Conservation (phyloP, 2,888 invertebrate genomes). For the Andrena minutula region DNA sequence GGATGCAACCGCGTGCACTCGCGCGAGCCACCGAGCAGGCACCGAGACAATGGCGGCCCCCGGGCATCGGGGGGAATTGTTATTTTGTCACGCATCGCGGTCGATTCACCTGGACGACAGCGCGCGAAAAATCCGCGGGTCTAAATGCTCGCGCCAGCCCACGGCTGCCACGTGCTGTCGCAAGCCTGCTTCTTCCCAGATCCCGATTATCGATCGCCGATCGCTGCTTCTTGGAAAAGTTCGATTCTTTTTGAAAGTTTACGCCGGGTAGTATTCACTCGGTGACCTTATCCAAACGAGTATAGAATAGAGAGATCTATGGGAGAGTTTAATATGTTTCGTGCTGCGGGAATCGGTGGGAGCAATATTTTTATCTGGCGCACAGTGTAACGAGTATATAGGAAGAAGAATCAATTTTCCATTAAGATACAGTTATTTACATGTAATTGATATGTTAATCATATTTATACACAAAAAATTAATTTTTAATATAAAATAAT, state of each 20-base stretch:
- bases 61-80: conserved; percentile 67
- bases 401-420: no score
- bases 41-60: conserved; percentile 67
- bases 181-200: conserved; percentile 7
- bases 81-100: conserved; percentile 74
- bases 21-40: conserved; percentile 37
- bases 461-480: no score
- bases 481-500: no score
- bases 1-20: conserved; percentile 75
- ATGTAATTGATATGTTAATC: no score
- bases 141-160: conserved; percentile 59
- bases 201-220: conserved; percentile 1
- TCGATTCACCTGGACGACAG: conserved; percentile 28
- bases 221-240: background rate
- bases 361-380: no score
- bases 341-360: no score
- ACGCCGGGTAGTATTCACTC: background rate
- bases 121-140: conserved; percentile 36
- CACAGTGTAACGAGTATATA: no score
- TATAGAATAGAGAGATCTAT: background rate
- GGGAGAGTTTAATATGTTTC: background rate
- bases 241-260: no score
- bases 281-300: background rate
- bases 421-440: no score
- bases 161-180: background rate